Conservation (phyloP, 2,888 invertebrate species). For the Salticus scenicus region DNA sequence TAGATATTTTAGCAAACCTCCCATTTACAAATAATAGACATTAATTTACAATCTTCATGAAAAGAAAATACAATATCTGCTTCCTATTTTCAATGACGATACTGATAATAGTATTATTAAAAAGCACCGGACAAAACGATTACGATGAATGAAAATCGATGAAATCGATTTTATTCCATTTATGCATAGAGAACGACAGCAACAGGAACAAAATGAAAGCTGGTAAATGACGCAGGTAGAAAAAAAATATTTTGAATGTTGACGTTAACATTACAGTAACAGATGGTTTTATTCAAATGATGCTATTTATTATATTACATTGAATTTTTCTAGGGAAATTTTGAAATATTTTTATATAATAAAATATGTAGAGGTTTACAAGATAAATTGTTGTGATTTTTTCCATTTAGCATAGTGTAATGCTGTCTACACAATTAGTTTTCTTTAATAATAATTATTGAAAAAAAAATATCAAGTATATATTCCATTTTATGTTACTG, state of each 20-base stretch:
- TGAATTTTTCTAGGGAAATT: slow-evolving; percentile 28
- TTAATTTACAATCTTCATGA: not conserved
- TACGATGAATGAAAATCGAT: slow-evolving; percentile 53
- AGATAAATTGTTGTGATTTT: too few relatives aligned
- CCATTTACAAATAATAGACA: too few relatives aligned
- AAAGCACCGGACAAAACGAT: not conserved
- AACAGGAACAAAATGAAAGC: slow-evolving; percentile 36
- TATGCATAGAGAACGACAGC: slow-evolving; percentile 28
- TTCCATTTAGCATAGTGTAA: too few relatives aligned
- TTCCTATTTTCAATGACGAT: slow-evolving; percentile 48
- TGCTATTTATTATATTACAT: slow-evolving; percentile 50
- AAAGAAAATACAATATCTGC: slow-evolving; percentile 29
- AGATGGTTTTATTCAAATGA: slow-evolving; percentile 65
- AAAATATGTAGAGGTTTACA: not conserved
- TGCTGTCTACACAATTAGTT: too few relatives aligned
- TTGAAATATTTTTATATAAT: not conserved
- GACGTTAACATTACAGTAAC: slow-evolving; percentile 43
- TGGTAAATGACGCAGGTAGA: slow-evolving; percentile 36
- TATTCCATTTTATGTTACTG: too few relatives aligned
- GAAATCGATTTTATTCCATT: slow-evolving; percentile 41
- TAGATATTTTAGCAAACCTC: too few relatives aligned
- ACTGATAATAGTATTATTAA: too few relatives aligned
- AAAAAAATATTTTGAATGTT: slow-evolving; percentile 21
- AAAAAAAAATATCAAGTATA: too few relatives aligned
- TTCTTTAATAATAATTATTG: too few relatives aligned